Evolutionary conservation across 30 jellyfish, hydroid and myxozoan genomes (phyloP).

Genomic region (Rhopilema esculentum): DNA sequence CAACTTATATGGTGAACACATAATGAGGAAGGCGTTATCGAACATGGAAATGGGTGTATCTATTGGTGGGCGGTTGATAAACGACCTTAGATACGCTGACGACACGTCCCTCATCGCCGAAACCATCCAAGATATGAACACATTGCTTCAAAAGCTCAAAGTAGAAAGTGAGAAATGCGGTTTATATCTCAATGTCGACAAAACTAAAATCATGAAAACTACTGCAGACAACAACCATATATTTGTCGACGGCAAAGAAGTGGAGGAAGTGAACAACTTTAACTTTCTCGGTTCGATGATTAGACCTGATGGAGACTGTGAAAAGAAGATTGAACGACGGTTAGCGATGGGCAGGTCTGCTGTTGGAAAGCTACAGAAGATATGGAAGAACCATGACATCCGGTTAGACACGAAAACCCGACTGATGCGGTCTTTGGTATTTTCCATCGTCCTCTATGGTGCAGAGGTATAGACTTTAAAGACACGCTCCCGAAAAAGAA

Average conservation of each 20-base stretch:
- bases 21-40: background rate
- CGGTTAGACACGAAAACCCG: background rate
- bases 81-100: constrained; percentile 1
- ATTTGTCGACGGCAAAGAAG: background rate
- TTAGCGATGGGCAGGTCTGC: background rate
- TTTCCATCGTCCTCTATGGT: background rate
- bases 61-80: background rate
- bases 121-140: background rate
- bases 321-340: background rate
- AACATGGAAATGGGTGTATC: background rate
- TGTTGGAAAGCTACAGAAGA: background rate
- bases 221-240: background rate
- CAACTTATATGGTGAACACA: background rate
- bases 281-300: background rate
- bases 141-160: background rate
- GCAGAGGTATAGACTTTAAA: background rate
- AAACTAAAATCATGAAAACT: constrained; percentile 17
- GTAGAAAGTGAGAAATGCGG: background rate
- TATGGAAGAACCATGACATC: background rate
- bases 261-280: background rate
- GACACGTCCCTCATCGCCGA: constrained; percentile 14
- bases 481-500: background rate
- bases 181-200: background rate
- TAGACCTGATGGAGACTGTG: background rate
- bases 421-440: background rate